Base-by-base conservation (phyloP, 2,113 vertebrate genomes). In the Climacteris rufus region DNA sequence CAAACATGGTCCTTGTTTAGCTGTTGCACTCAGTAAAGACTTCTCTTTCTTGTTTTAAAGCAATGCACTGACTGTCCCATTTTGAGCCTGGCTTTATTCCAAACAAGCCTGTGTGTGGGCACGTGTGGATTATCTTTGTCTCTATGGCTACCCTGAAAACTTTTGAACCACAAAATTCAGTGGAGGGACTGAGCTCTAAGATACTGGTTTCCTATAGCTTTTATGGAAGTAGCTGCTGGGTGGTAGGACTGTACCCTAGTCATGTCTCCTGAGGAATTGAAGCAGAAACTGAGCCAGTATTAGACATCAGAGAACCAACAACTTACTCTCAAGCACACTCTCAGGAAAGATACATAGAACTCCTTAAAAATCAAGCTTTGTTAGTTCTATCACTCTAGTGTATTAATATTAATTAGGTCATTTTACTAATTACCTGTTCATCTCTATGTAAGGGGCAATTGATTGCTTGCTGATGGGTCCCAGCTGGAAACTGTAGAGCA, bases 61-160 rank as follows among this genome's bases (percentile, higher is more conserved):
- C 71, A 81, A 7, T 11, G 35, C 77, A 44, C 71, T 69, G 85
- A 42, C 91, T 93, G 86, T 95, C 95, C 93, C 93, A 40, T 78
- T 95, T 94, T 93, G 93, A 88, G 72, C 35, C 76, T 95, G 96
- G 96, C 93, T 87, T 83, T 66, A 80, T 92, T 94, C 95, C 96
- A 96, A 5, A 37, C 0, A 2, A 96, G 89, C 80, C 83, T 97
- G 93, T 95, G 93, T 94, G 95, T 91, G 93, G 96, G 95, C 96
- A 96, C 93, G 95, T 96, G 96, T 94, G 93, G 93, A 96, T 95
- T 97, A 96, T 96, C 93, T 95, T 87, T 81, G 95, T 96, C 95
- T 92, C 96, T 95, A 96, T 97, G 95, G 93, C 83, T 95, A 97
- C 96, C 64, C 64, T 83, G 83, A 92, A 96, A 97, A 95, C 91